phyloP scores from a whole-genome alignment of 2,888 invertebrate genomes.

The Metalampra italica region DNA sequence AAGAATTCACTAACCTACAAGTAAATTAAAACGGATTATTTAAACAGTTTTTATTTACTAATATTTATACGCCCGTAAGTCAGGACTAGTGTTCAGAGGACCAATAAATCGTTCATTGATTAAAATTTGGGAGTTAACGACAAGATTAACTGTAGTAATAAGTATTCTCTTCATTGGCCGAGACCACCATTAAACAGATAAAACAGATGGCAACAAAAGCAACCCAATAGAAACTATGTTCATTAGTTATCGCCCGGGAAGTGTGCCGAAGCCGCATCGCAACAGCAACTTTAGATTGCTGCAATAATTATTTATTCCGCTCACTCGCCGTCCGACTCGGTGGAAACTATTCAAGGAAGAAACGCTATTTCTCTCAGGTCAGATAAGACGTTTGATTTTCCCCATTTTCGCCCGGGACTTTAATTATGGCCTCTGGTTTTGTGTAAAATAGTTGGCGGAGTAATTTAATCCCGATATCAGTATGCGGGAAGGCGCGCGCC shows the following conservation, averaged over 20 bases:
- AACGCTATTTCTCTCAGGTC: conserved; percentile 74
- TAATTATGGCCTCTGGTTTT: conserved; percentile 76
- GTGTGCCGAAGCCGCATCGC: conserved; percentile 40
- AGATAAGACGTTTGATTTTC: conserved; percentile 78
- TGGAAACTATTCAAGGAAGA: conserved; percentile 72
- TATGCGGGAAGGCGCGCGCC: conserved; percentile 62
- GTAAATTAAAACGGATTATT: too few relatives aligned
- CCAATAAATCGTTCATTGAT: too few relatives aligned
- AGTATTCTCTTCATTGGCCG: too few relatives aligned
- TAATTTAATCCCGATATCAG: conserved; percentile 74
- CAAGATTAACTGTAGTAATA: too few relatives aligned
- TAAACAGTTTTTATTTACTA: too few relatives aligned
- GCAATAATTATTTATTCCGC: conserved; percentile 77
- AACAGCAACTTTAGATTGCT: conserved; percentile 67
- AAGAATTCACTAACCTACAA: too few relatives aligned
- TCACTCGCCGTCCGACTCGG: conserved; percentile 66
- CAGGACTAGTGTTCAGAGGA: too few relatives aligned
- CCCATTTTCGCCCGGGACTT: conserved; percentile 54
- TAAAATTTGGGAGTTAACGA: too few relatives aligned
- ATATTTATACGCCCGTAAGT: too few relatives aligned
- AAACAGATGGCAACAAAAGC: conserved; percentile 30
- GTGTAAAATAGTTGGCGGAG: conserved; percentile 76
- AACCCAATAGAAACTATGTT: conserved; percentile 57
- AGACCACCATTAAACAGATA: conserved; percentile 3
- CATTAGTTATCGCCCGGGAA: conserved; percentile 54